A percentile compares a stretch with the other conserved stretches of the same genome.
Evolutionary conservation across 2,113 vertebrate species (phyloP).

Genomic region (Notothenia rossii): DNA sequence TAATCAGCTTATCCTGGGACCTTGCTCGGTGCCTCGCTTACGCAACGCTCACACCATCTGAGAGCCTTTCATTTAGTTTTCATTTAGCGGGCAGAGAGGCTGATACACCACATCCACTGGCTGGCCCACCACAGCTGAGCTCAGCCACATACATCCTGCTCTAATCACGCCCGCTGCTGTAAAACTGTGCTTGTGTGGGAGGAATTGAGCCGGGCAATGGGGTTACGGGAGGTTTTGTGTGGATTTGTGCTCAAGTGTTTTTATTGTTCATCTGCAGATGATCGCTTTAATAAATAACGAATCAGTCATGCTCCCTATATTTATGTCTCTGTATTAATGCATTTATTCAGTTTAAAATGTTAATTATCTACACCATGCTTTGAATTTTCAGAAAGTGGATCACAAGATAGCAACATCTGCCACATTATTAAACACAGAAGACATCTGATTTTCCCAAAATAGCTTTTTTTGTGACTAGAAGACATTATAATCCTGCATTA

Average conservation of each 20-base stretch:
- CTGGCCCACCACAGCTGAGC: conserved; percentile 54
- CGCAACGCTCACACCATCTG: conserved; percentile 69
- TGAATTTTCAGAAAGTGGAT: neutral
- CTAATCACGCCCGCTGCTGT: conserved; percentile 51
- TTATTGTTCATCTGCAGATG: conserved; percentile 19
- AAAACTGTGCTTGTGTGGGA: conserved; percentile 26
- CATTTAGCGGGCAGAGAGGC: conserved; percentile 55
- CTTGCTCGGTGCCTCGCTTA: conserved; percentile 59
- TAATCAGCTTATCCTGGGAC: conserved; percentile 77
- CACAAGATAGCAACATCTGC: neutral
- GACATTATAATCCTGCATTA: neutral
- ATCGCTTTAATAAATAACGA: conserved; percentile 29
- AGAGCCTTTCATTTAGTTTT: conserved; percentile 75
- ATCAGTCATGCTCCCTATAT: neutral
- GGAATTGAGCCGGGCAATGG: conserved; percentile 24
- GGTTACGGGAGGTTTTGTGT: conserved; percentile 32
- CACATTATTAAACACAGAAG: neutral
- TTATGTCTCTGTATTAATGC: neutral
- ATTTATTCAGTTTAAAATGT: neutral
- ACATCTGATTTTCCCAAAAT: neutral
- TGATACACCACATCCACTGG: conserved; percentile 61
- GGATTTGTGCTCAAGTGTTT: conserved; percentile 20
- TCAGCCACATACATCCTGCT: conserved; percentile 51
- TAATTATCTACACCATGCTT: neutral
- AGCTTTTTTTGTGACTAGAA: neutral